A percentile compares a stretch with the other conserved stretches of the same genome.
These are phyloP conservation scores for Stigmatopora argus DNA, from an alignment of 2,113 vertebrate genomes.

Conservation along the genomic window DNA sequence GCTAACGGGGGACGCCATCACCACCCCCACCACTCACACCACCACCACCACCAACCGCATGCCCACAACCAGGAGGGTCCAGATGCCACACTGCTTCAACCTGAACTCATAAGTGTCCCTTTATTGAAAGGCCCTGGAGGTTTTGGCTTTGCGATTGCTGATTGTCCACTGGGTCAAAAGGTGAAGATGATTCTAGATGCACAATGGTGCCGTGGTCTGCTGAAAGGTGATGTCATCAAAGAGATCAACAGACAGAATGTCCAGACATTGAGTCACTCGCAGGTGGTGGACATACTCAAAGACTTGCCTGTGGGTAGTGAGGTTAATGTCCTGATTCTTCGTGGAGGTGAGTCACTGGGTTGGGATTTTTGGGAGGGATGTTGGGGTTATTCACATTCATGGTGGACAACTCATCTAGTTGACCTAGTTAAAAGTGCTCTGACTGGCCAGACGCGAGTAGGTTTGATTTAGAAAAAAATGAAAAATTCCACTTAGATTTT, in stretches of 20 bases:
- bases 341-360: constrained; percentile 80
- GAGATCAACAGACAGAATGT: constrained; percentile 95
- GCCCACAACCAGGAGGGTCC: constrained; percentile 63
- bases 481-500: no score
- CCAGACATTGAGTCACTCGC: constrained; percentile 87
- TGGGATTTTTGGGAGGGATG: not conserved
- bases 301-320: constrained; percentile 90
- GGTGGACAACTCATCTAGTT: no score
- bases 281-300: constrained; percentile 97
- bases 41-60: constrained; percentile 40
- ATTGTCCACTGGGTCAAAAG: constrained; percentile 91
- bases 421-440: no score
- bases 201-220: constrained; percentile 93
- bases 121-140: constrained; percentile 92
- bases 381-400: no score
- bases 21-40: constrained; percentile 28
- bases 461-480: no score
- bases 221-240: constrained; percentile 95
- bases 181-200: constrained; percentile 98
- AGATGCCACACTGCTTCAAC: constrained; percentile 81
- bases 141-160: constrained; percentile 95
- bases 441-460: no score
- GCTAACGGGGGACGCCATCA: constrained; percentile 73
- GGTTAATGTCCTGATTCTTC: constrained; percentile 85
- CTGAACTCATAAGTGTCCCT: constrained; percentile 85